phyloP scores from a whole-genome alignment of 2,113 vertebrate genomes.

The Eubucco bourcierii region DNA sequence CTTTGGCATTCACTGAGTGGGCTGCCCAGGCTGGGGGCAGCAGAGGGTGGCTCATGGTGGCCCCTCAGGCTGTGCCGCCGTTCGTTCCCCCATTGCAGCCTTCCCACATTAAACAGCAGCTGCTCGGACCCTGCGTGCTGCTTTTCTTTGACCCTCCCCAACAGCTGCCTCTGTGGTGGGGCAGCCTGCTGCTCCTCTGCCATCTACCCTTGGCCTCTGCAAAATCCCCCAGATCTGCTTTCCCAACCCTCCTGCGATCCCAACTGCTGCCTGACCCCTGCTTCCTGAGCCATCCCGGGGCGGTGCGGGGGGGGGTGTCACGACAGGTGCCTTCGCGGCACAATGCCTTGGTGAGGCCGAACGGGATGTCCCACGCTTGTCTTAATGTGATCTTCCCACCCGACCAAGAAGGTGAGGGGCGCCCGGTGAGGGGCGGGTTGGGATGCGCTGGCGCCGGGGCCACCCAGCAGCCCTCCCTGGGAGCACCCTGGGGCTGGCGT shows the following conservation, averaged over 20 bases:
- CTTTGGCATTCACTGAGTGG: accelerated
- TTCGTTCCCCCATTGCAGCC: accelerated
- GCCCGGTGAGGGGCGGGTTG: not conserved
- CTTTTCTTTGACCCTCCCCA: not conserved
- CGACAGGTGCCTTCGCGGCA: not conserved
- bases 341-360: accelerated
- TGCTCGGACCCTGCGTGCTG: not conserved
- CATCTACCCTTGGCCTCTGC: accelerated
- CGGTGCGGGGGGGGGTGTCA: not conserved
- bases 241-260: accelerated
- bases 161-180: accelerated
- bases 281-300: no score
- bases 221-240: not conserved
- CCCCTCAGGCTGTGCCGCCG: not conserved
- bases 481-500: not conserved
- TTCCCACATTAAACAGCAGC: slow-evolving; percentile 41
- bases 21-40: not conserved
- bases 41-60: not conserved
- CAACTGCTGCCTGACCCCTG: not conserved
- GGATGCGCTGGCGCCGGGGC: not conserved
- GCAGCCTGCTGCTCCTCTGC: not conserved
- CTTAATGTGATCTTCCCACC: not conserved
- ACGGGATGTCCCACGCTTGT: not conserved
- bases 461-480: not conserved
- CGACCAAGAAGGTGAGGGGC: not conserved